Evolutionary conservation across 2,113 vertebrate genomes (phyloP), one percentile per base, ranked within the genome.

Genomic region (Leptocoma aspasia): DNA sequence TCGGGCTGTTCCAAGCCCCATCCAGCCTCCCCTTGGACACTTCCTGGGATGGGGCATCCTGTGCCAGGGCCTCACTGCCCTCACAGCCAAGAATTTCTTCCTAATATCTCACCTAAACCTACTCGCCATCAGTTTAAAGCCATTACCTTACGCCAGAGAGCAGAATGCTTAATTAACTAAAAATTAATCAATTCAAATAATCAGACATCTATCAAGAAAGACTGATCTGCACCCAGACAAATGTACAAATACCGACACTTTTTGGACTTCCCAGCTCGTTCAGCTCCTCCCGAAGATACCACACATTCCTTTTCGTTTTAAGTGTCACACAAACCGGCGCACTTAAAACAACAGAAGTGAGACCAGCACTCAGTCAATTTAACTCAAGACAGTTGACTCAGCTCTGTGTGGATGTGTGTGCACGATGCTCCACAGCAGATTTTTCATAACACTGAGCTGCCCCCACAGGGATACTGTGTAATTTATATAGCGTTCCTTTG

Each of bases 401-500:
- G 76, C 87, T 91, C 76, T 57, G 50, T 60, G 76, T 50, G 66
- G 61, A 93, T 86, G 60, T 11, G 54, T 44, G 76, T 24, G 42
- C 78, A 70, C 0, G 2, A 66, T 53, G 88, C 92, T 94, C 24
- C 3, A 80, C 35, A 70, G 66, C 39, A 69, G 66, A 72, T 90
- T 95, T 96, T 84, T 94, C 59, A 27, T 65, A 94, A 82, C 47
- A 77, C 52, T 42, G 68, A 90, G 77, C 88, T 72, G 31, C 89
- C 86, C 59, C 79, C 89, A 66, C 56, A 30, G 7, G 11, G 69
- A 91, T 79, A 53, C 73, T 50, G 39, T 80, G 84, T 84, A 93
- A 92, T 96, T 96, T 95, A 92, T 81, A 63, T 53, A 88, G 76
- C 14, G 54, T 52, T 95, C 89, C 82, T 95, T 91, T 94, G 86